Base-by-base conservation (phyloP, 1,140 invertebrate genomes). In the Neodiprion pinetum region DNA sequence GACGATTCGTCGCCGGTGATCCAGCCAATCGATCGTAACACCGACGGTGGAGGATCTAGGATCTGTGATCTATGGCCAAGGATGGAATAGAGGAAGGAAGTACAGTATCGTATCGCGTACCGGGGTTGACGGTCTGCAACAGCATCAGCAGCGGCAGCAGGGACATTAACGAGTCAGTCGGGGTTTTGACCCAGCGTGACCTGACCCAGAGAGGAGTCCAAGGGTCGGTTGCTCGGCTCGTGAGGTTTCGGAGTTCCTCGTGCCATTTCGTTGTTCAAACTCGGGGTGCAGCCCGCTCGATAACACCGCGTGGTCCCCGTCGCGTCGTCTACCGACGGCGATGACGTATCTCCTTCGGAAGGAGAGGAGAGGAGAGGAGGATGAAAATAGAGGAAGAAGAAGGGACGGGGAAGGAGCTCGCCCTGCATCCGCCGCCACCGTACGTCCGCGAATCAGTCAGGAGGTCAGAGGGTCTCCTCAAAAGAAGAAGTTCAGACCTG, bases 121-220 rank as follows among this genome's bases (percentile, higher is more conserved):
- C 28, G 28, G 28, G 28, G 28, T 40, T 40, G 28, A 40, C 28
- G 28, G 28, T 40, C 28, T 40, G 28, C 28, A 40, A 40, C 28
- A 40, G 28, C 28, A 40, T 2, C 28, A 40, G 28, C 28, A 40
- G 28, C 1, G 5, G 28, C 28, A 40, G 28, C 28, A 40, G 73
- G 77, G 77, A 80, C 79, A 81, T 82, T 82, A 84, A 83, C 83
- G 79, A 80, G 76, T 72, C 76, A 78, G 67, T 70, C 65, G 53
- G 72, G 82, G 82, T 81, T 84, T 81, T 85, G 83, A 85, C 84
- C 83, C 73, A 61, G 74, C 71, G 73, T 84, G 83, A 83, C 83
- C 84, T 85, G 84, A 83, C 83, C 84, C 78, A 85, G 79, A 84
- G 80, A 79, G 61, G 72, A 72, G 74, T 74, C 78, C 78, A 77